phyloP scores from a whole-genome alignment of 2,113 vertebrate species.

The Embiotoca jacksoni region DNA sequence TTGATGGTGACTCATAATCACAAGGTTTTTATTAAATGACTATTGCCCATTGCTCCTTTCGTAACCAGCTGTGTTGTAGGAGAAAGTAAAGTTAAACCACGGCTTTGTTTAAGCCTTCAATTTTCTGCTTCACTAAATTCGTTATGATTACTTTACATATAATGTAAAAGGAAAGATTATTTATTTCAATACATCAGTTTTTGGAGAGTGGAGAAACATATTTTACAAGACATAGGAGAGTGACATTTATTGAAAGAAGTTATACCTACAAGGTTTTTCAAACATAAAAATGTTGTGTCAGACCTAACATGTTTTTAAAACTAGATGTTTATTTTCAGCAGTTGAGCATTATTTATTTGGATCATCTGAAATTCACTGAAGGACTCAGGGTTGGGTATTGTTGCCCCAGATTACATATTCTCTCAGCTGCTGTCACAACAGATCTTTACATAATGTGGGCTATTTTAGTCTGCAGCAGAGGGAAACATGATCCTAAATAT shows the following conservation, averaged over 20 bases:
- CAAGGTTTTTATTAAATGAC: slow-evolving; percentile 67
- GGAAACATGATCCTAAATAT: slow-evolving; percentile 76
- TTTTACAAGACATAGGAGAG: not conserved
- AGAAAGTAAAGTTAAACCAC: slow-evolving; percentile 51
- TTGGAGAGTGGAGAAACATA: not conserved
- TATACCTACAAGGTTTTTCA: not conserved
- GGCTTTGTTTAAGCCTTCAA: slow-evolving; percentile 21
- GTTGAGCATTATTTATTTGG: slow-evolving; percentile 40
- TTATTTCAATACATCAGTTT: not conserved
- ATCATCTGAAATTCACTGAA: slow-evolving; percentile 26
- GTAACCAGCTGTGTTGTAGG: slow-evolving; percentile 71
- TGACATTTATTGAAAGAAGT: too few relatives aligned
- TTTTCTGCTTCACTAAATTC: slow-evolving; percentile 25
- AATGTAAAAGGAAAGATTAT: not conserved
- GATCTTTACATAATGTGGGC: slow-evolving; percentile 76
- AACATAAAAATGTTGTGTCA: not conserved
- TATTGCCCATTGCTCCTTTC: slow-evolving; percentile 58
- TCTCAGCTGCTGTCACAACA: slow-evolving; percentile 63
- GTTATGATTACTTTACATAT: slow-evolving; percentile 1
- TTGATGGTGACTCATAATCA: slow-evolving; percentile 76
- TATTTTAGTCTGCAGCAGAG: slow-evolving; percentile 71
- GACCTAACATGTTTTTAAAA: not conserved
- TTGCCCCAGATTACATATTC: slow-evolving; percentile 23
- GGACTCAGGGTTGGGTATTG: slow-evolving; percentile 13
- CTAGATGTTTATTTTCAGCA: too few relatives aligned